Conservation (phyloP, 2,888 invertebrate species). For the Tetranychus piercei region DNA sequence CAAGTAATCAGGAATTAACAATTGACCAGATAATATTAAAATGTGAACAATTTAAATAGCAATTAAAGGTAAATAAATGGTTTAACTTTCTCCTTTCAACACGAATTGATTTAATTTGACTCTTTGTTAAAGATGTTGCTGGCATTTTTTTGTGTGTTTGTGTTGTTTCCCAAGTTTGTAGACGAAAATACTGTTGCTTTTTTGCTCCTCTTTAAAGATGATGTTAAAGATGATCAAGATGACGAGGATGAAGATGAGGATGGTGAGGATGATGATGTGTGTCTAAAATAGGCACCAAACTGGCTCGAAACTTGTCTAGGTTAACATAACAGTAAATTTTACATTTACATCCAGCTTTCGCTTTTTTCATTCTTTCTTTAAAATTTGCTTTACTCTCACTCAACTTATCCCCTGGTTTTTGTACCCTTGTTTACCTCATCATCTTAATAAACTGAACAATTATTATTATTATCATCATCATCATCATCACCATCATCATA, state of each 20-base stretch:
- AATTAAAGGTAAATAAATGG: no score
- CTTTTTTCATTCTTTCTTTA: not conserved
- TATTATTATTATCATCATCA: no score
- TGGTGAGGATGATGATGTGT: not conserved
- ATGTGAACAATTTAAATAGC: no score
- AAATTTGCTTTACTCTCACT: not conserved
- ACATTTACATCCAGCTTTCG: not conserved
- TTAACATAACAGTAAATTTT: not conserved
- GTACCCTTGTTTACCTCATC: not conserved
- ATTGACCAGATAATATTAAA: no score
- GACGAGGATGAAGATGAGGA: not conserved
- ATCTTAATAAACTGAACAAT: not conserved
- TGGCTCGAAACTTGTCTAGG: not conserved
- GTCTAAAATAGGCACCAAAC: not conserved
- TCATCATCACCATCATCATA: no score
- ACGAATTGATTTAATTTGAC: no score
- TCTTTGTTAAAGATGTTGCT: no score
- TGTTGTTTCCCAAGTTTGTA: no score
- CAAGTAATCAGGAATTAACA: no score
- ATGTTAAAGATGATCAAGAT: not conserved
- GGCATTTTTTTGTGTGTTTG: no score
- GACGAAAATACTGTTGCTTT: not conserved
- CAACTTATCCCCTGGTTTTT: not conserved
- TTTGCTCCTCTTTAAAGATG: not conserved
- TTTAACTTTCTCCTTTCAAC: no score